Conservation (phyloP, 1,140 invertebrate species). For the Doryteuthis pealeii region DNA sequence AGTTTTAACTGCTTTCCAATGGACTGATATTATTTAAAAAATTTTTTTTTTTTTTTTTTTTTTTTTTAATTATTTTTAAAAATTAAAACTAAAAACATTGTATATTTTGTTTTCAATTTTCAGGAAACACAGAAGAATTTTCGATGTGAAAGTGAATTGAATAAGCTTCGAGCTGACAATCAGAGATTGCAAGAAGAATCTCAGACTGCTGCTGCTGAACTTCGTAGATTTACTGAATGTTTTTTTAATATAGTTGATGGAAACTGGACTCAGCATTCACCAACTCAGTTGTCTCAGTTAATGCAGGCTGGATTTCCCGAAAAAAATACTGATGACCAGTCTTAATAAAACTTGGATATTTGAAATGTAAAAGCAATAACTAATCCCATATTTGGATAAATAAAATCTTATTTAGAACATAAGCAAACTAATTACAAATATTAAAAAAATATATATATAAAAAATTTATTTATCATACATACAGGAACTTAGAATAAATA, state of each 20-base stretch:
- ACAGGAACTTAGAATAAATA: too few relatives aligned
- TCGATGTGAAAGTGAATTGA: slow-evolving; percentile 63
- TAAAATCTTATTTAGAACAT: too few relatives aligned
- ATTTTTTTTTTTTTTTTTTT: too few relatives aligned
- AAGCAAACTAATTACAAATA: too few relatives aligned
- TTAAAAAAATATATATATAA: too few relatives aligned
- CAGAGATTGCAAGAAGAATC: slow-evolving; percentile 83
- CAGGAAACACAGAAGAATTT: slow-evolving; percentile 50
- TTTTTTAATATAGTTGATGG: slow-evolving; percentile 82
- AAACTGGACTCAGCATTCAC: slow-evolving; percentile 53
- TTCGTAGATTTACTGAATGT: slow-evolving; percentile 90
- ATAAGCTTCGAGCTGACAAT: slow-evolving; percentile 81
- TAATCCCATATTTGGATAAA: too few relatives aligned
- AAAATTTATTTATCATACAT: too few relatives aligned
- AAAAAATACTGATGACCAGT: slow-evolving; percentile 1
- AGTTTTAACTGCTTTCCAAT: too few relatives aligned
- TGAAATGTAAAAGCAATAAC: too few relatives aligned
- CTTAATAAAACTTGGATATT: neutral
- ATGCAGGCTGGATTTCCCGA: slow-evolving; percentile 4
- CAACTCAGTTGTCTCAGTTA: slow-evolving; percentile 2
- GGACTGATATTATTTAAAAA: too few relatives aligned
- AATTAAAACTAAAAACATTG: too few relatives aligned
- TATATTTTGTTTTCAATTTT: slow-evolving; percentile 11
- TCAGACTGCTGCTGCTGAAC: slow-evolving; percentile 82
- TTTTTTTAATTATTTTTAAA: too few relatives aligned